Conservation (phyloP, 2,888 invertebrate species). For the Mythimna lalbum region DNA sequence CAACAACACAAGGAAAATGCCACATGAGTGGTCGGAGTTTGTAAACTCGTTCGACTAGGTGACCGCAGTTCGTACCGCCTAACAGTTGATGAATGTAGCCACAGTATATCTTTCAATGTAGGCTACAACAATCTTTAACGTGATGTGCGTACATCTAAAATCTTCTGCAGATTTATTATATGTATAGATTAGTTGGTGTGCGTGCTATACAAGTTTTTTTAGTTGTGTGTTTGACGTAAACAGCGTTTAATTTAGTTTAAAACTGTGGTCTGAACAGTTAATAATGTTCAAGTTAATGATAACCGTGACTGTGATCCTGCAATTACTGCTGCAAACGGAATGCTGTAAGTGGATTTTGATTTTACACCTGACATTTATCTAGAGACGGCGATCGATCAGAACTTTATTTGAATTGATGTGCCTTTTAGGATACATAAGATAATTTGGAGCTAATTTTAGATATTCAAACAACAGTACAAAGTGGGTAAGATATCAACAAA, state of each 20-base stretch:
- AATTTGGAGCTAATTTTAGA: no score
- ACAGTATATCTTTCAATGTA: no score
- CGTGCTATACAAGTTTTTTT: constrained; percentile 15
- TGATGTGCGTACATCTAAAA: background rate
- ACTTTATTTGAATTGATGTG: constrained; percentile 50
- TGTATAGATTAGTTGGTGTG: constrained; percentile 30
- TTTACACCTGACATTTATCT: constrained; percentile 50
- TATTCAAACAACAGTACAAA: constrained; percentile 29
- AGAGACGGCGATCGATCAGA: constrained; percentile 45
- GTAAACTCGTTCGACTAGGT: constrained; percentile 44
- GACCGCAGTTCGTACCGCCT: no score
- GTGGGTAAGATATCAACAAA: constrained; percentile 12
- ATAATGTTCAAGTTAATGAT: constrained; percentile 64
- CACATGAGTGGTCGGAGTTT: constrained; percentile 42
- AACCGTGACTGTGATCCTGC: constrained; percentile 61
- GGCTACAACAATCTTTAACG: background rate
- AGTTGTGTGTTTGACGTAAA: constrained; percentile 21
- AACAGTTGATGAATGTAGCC: constrained; percentile 26
- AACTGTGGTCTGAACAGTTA: constrained; percentile 56
- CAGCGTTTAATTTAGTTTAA: constrained; percentile 30
- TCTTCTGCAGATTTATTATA: background rate
- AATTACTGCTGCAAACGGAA: constrained; percentile 62
- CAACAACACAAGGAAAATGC: constrained; percentile 62
- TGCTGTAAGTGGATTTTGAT: constrained; percentile 70
- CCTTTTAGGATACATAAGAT: no score